These are phyloP conservation scores for Plestiodon gilberti DNA, from an alignment of 2,113 vertebrate species.

Conservation along the genomic window DNA sequence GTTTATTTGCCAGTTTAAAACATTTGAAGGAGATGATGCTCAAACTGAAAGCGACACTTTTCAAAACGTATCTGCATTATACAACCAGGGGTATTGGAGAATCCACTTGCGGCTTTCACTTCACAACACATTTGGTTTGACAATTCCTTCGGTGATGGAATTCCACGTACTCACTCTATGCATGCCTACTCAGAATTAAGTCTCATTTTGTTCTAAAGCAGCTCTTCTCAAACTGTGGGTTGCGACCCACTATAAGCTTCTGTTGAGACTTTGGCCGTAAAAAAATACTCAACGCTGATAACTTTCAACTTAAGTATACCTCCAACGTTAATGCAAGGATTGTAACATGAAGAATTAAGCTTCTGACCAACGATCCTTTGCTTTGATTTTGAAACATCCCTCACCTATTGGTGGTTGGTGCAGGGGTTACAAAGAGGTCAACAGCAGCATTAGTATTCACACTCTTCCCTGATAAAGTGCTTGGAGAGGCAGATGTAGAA, in stretches of 20 bases:
- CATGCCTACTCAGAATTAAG: too few relatives aligned
- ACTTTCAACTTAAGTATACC: not conserved
- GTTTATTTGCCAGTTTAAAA: not conserved
- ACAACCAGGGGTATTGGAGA: not conserved
- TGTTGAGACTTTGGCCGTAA: not conserved
- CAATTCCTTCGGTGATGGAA: not conserved
- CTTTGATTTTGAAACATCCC: not conserved
- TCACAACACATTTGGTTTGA: not conserved
- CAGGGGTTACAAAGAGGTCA: conserved; percentile 85
- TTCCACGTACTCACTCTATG: too few relatives aligned
- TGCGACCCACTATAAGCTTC: too few relatives aligned
- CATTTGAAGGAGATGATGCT: not conserved
- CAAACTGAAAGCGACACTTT: not conserved
- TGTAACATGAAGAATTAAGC: not conserved
- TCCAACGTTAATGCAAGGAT: not conserved
- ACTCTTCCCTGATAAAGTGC: conserved; percentile 89
- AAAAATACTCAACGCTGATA: not conserved
- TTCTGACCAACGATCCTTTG: not conserved
- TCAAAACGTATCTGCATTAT: not conserved
- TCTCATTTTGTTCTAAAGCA: too few relatives aligned
- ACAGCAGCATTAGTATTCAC: conserved; percentile 81
- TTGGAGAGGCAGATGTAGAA: conserved; percentile 84
- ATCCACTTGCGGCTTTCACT: not conserved
- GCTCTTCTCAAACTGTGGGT: too few relatives aligned
- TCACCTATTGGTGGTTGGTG: conserved; percentile 87